Evolutionary conservation across 2,797 vertebrate genomes (phyloP).

Genomic region (Crypturellus tataupa): DNA sequence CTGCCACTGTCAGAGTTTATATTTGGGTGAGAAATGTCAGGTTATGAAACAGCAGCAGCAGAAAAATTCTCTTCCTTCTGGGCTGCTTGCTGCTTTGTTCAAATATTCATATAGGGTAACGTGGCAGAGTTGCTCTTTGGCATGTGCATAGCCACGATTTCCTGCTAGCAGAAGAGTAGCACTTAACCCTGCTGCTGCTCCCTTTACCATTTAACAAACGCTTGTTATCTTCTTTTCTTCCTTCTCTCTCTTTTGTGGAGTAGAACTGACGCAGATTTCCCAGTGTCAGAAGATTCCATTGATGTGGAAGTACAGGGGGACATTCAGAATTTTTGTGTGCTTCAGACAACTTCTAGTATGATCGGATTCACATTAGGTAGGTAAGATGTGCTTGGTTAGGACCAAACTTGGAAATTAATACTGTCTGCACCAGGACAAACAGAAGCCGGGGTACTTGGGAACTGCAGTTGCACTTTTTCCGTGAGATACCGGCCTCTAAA

Average conservation of each 20-base stretch:
- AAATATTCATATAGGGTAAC: neutral
- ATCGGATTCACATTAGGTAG: neutral
- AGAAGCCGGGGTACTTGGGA: neutral
- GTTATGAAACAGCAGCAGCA: neutral
- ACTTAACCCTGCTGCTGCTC: neutral
- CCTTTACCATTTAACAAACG: neutral
- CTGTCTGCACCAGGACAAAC: neutral
- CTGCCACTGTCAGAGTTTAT: neutral
- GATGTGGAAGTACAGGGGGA: neutral
- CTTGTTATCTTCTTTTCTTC: neutral
- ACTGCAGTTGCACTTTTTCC: neutral
- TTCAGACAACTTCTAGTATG: neutral
- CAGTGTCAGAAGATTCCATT: neutral
- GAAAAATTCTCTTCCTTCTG: neutral
- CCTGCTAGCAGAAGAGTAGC: neutral
- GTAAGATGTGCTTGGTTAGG: neutral
- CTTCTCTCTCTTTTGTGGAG: neutral
- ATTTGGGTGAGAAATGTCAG: conserved; percentile 9
- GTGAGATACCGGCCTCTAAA: neutral
- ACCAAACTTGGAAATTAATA: neutral
- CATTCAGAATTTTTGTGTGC: neutral
- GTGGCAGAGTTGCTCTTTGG: neutral
- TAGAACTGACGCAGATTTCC: neutral
- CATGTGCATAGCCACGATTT: neutral
- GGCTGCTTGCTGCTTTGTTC: neutral